Percentiles rank a stretch among this genome's conserved stretches.
These are phyloP conservation scores for Ylistrum balloti DNA, from an alignment of 1,140 invertebrate genomes.

Conservation along the genomic window DNA sequence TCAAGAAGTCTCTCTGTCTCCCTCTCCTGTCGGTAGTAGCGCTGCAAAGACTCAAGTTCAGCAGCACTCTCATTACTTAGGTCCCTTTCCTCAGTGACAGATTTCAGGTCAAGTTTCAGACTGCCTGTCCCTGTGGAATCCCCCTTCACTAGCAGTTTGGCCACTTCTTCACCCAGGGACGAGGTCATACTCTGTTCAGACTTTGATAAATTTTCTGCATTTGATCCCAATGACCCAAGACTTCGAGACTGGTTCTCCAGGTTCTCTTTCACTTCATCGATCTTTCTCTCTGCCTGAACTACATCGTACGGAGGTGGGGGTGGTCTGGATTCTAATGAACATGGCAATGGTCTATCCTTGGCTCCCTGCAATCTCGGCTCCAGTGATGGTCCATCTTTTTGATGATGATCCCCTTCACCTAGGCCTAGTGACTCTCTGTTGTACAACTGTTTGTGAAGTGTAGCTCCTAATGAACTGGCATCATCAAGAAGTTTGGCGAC, in stretches of 20 bases:
- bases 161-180: constrained; percentile 60
- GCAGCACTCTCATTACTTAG: constrained; percentile 21
- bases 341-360: neutral
- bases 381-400: neutral
- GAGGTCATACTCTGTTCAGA: constrained; percentile 56
- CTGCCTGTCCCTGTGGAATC: constrained; percentile 42
- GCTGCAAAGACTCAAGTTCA: neutral
- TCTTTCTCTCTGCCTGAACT: neutral
- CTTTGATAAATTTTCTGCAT: constrained; percentile 43
- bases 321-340: neutral
- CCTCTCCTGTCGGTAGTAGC: constrained; percentile 4
- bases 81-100: constrained; percentile 6
- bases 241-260: constrained; percentile 23
- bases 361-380: neutral
- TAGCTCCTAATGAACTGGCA: constrained; percentile 55
- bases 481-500: constrained; percentile 57
- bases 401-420: neutral
- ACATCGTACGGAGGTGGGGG: neutral
- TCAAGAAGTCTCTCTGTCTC: neutral
- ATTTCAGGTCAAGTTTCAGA: constrained; percentile 45
- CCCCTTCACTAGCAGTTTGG: constrained; percentile 52
- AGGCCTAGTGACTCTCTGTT: constrained; percentile 55
- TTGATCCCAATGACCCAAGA: neutral
- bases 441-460: constrained; percentile 56
- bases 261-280: neutral